Evolutionary conservation across 2,113 vertebrate species (phyloP).

Genomic region (Vicugna pacos): DNA sequence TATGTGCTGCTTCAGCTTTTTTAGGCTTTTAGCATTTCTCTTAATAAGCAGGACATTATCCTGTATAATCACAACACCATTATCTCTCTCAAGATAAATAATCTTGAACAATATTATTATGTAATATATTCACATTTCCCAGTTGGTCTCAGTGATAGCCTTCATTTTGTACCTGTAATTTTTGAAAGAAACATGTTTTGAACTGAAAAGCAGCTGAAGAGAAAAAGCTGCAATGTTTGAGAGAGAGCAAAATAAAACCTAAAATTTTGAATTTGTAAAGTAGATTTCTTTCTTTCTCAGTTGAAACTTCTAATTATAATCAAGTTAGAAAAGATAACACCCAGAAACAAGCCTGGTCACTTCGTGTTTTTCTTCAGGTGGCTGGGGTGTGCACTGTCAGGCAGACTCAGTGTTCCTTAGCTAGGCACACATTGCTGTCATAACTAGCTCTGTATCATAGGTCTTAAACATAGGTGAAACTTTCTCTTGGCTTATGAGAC

Average conservation of each 20-base stretch:
- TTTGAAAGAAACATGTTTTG: slow-evolving; percentile 42
- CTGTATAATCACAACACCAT: background rate
- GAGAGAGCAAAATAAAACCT: background rate
- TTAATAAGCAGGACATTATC: background rate
- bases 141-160: background rate
- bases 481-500: slow-evolving; percentile 22
- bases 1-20: background rate
- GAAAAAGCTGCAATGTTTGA: background rate
- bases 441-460: background rate
- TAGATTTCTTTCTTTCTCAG: background rate
- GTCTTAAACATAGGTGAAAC: background rate
- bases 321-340: background rate
- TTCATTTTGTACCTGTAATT: background rate
- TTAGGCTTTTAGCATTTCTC: background rate
- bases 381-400: background rate
- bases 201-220: background rate
- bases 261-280: background rate
- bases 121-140: background rate
- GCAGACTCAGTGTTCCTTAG: background rate
- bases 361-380: background rate
- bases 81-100: background rate
- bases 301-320: background rate
- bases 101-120: background rate
- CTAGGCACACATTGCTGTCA: background rate
- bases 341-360: background rate